Conservation (phyloP, 2,888 invertebrate genomes). For the Macaria liturata region DNA sequence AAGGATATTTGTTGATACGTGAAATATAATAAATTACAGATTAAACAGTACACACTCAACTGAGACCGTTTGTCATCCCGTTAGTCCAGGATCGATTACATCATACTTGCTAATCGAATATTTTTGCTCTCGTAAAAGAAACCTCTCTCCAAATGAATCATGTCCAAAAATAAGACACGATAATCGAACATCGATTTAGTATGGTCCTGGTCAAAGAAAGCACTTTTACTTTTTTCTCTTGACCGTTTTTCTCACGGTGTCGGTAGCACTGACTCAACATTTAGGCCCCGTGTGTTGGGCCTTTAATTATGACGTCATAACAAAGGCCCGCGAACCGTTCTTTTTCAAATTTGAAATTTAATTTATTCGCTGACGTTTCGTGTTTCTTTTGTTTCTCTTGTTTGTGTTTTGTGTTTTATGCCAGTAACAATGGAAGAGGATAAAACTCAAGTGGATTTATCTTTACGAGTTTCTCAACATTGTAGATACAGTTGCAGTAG, state of each 20-base stretch:
- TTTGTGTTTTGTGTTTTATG: slow-evolving; percentile 59
- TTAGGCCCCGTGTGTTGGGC: slow-evolving; percentile 55
- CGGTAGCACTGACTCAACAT: slow-evolving; percentile 62
- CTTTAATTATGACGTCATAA: slow-evolving; percentile 78
- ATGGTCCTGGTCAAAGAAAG: slow-evolving; percentile 74
- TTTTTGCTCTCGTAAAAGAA: slow-evolving; percentile 58
- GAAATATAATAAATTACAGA: no score
- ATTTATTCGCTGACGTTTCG: slow-evolving; percentile 65
- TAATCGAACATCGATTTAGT: slow-evolving; percentile 70
- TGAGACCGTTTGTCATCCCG: slow-evolving; percentile 51
- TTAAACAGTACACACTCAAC: slow-evolving; percentile 24
- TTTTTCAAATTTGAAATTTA: slow-evolving; percentile 57
- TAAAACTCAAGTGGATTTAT: no score
- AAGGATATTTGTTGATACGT: no score
- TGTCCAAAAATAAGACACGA: slow-evolving; percentile 64
- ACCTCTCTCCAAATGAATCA: slow-evolving; percentile 74
- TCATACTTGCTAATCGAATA: slow-evolving; percentile 73
- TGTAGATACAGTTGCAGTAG: no score
- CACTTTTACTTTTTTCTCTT: slow-evolving; percentile 75
- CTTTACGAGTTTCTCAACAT: no score
- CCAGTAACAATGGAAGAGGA: slow-evolving; percentile 36
- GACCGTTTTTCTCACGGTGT: slow-evolving; percentile 60
- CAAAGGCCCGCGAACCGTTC: slow-evolving; percentile 49
- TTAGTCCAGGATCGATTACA: slow-evolving; percentile 57
- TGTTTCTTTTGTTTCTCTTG: slow-evolving; percentile 41